Evolutionary conservation across 35 echinoderm and acorn worm genomes (phyloP), one percentile per base, ranked within the genome.

Genomic region (Apostichopus japonicus): DNA sequence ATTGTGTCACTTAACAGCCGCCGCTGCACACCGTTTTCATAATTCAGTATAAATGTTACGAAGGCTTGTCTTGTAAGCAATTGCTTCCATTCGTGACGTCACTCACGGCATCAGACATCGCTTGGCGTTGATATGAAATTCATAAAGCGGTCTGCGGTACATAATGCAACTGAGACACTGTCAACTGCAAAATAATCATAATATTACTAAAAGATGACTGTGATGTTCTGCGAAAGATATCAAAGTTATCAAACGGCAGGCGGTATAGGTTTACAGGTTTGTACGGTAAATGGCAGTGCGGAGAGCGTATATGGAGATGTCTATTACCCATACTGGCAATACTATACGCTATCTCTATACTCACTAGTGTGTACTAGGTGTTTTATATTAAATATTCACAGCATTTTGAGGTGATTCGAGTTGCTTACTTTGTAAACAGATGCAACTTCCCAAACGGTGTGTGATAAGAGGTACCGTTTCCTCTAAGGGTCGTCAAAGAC

Each of bases 401-500:
- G 14, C 71, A 19, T 19, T 75, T 75, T 75, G 71, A 75, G 71
- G 71, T 75, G 14, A 75, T 21, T 23, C 6, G 22, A 19, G 71
- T 75, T 75, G 71, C 71, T 75, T 75, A 75, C 71, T 75, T 75
- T 75, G 71, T 75, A 75, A 75, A 75, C n/a, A 75, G 71, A 75
- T 75, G n/a, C 71, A 75, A 75, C n/a, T 61, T 23, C 71, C 71
- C 16, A 75, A 75, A 19, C 17, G 71, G 17, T 75, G 17, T 75
- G 17, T 75, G 71, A 75, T 75, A 75, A 75, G 71, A 75, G 71
- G 6, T 19, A 75, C 71, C 6, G 71, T 75, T 75, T 75, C 71
- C 71, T 75, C 21, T 75, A 75, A 19, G 11, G 71, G 71, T 75
- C 21, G 17, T 75, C 15, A 75, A 75, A 75, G 1, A 75, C 71